Conservation (phyloP, 2,113 vertebrate genomes). For the chimpanzee (Pan troglodytes) region NHGRI_mPanTro3-v2.1_pri NC_072411.2:90382001-90382500, state of each 20-base stretch:
- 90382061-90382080: background rate
- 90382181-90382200: background rate
- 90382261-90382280: background rate
- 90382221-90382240: background rate
- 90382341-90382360: background rate
- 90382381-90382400: background rate
- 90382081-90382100: constrained; percentile 12
- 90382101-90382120: background rate
- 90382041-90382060: background rate
- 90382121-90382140: background rate
- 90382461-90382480: too few species aligned
- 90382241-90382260: background rate
- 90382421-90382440: background rate
- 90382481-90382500: too few species aligned
- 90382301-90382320: background rate
- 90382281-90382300: background rate
- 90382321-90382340: background rate
- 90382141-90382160: background rate
- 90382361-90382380: background rate
- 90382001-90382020: background rate
- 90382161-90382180: background rate
- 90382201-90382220: background rate
- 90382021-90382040: background rate
- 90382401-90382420: background rate
- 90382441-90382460: too few species aligned